Base-by-base conservation (phyloP, 2,797 vertebrate species). In the Tauraco hartlaubi region DNA sequence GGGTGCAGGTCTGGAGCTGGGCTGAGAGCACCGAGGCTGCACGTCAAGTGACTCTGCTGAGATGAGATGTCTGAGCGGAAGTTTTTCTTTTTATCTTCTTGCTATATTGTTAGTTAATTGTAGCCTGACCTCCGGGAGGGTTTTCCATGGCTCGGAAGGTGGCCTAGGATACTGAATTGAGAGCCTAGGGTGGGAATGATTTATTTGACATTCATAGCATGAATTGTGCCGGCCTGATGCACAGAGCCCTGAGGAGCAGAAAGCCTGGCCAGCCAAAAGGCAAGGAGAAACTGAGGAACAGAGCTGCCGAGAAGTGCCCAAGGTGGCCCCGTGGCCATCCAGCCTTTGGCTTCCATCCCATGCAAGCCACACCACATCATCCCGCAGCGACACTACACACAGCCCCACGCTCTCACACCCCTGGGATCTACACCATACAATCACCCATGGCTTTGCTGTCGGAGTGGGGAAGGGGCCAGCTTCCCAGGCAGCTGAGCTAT, bases 331-430 rank as follows among this genome's bases (percentile, higher is more conserved):
- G 0, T 14, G 51, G 25, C 55, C 59, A 59, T 3, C n/a, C 48
- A 51, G 37, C 29, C 5, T 18, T 49, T 14, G 17, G 28, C 25
- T 64, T 52, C 54, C 82, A 46, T 20, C 10, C 29, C 31, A 0
- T 1, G 23, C 12, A 54, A 80, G 35, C 7, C 64, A 20, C 67
- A 37, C 28, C 82, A 54, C 55, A 4, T 16, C 51, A 19, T 28
- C 21, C 59, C 21, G 6, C 0, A n/a, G 14, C 20, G 29, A 17
- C 22, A 1, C 12, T 20, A 14, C 18, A 41, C 31, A 5, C 10
- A 75, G 54, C 39, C 63, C 41, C 33, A 25, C 0, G 0, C 18
- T 14, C 9, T 16, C 49, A 6, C 28, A 5, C 8, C 0, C 0
- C 49, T 9, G 49, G 20, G 11, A 20, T 19, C 35, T 49, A 10